Conservation (phyloP, 2,113 vertebrate species). For the Chitala chitala region DNA sequence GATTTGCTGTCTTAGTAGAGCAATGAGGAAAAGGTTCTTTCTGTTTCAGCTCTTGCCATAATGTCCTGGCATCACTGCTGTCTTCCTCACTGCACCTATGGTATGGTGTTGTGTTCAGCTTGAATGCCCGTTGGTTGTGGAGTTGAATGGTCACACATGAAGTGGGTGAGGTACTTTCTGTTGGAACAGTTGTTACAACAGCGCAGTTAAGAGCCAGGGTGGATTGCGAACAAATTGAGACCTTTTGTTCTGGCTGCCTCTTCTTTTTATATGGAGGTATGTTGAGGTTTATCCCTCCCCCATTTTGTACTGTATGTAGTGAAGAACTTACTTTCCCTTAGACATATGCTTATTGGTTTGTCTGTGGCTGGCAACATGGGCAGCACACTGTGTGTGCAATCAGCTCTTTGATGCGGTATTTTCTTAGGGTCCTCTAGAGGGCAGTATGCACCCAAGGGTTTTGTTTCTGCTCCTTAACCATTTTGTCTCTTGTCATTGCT, state of each 20-base stretch:
- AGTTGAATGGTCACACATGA: too few species aligned
- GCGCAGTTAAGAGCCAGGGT: background rate
- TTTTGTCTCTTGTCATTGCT: background rate
- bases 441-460: constrained; percentile 15
- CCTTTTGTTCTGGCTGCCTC: background rate
- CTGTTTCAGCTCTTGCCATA: too few species aligned
- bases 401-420: background rate
- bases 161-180: background rate
- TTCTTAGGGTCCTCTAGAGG: constrained; percentile 20
- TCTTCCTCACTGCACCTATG: too few species aligned
- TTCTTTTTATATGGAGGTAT: background rate
- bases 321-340: constrained; percentile 1
- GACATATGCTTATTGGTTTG: constrained; percentile 14
- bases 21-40: too few species aligned
- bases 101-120: too few species aligned
- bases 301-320: background rate
- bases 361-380: background rate
- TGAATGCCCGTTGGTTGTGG: too few species aligned
- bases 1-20: too few species aligned
- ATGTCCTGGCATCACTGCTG: too few species aligned
- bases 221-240: too few species aligned
- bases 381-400: background rate
- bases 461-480: background rate
- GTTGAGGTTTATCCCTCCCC: background rate
- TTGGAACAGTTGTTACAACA: constrained; percentile 1